Conservation (phyloP, 2,797 vertebrate species). For the Chelmon rostratus region DNA sequence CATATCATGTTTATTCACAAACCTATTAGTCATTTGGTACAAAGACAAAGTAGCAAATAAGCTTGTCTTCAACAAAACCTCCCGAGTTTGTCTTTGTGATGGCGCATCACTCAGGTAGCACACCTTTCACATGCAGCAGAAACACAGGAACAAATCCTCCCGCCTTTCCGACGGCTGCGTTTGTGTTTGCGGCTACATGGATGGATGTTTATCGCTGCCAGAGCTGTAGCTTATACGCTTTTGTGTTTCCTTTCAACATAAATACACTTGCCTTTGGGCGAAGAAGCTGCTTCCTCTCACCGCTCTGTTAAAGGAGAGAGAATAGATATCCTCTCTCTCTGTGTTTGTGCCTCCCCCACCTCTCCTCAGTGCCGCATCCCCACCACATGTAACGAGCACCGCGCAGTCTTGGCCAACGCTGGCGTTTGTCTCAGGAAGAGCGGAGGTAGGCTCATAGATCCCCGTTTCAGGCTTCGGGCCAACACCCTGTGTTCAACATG, state of each 20-base stretch:
- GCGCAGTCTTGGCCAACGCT: slow-evolving; percentile 72
- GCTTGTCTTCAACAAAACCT: slow-evolving; percentile 55
- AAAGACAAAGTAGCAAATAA: slow-evolving; percentile 70
- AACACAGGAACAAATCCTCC: slow-evolving; percentile 19
- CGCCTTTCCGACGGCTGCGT: not conserved
- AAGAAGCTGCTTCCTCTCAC: slow-evolving; percentile 66
- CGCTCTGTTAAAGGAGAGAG: slow-evolving; percentile 58
- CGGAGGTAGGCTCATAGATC: slow-evolving; percentile 80
- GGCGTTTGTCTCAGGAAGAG: slow-evolving; percentile 72
- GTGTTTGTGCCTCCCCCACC: slow-evolving; percentile 66
- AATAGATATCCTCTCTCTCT: slow-evolving; percentile 60
- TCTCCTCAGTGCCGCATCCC: slow-evolving; percentile 63
- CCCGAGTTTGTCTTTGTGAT: slow-evolving; percentile 49
- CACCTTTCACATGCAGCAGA: slow-evolving; percentile 37
- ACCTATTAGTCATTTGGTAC: slow-evolving; percentile 67
- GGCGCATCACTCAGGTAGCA: slow-evolving; percentile 43
- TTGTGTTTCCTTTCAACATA: slow-evolving; percentile 72
- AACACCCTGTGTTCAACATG: slow-evolving; percentile 75
- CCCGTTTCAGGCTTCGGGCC: slow-evolving; percentile 77
- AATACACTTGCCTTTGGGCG: slow-evolving; percentile 74
- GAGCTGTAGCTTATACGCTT: slow-evolving; percentile 54
- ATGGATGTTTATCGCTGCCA: slow-evolving; percentile 48
- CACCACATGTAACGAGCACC: slow-evolving; percentile 69
- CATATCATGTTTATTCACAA: slow-evolving; percentile 74
- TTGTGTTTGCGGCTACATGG: slow-evolving; percentile 35